Base-by-base conservation (phyloP, 2,888 invertebrate genomes). In the Helobdella robusta region DNA sequence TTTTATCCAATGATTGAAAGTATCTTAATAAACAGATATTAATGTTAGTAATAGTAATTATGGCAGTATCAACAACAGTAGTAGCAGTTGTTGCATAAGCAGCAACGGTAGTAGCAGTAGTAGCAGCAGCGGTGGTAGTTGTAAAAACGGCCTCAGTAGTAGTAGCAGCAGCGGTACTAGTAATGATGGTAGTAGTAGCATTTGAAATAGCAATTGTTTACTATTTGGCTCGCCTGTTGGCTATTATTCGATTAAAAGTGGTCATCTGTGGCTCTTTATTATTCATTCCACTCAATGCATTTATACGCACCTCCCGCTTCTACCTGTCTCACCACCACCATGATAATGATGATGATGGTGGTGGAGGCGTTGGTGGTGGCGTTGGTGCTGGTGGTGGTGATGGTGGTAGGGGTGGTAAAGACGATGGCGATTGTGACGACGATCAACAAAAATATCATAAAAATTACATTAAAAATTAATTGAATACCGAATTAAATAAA, bases 321-420 rank as follows among this genome's bases (percentile, higher is more conserved):
- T n/a, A n/a, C n/a, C n/a, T n/a, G n/a, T n/a, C n/a, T n/a, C n/a
- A n/a, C n/a, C n/a, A n/a, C n/a, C n/a, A n/a, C n/a, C 11, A 40
- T 40, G 44, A n/a, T 40, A n/a, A 40, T 40, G 44, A n/a, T 40
- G 44, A 40, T 40, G 44, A n/a, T 40, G 44, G n/a, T 40, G 44
- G 44, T 40, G 44, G n/a, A 15, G 52, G 52, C 20, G 52, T 6
- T 52, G 52, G 52, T 52, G 52, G 23, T 52, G 23, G 52, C 20
- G 23, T 6, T 52, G 52, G 52, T 52, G 52, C 6, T 52, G 52
- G 52, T 52, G 23, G 23, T 52, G 23, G 52, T 52, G 52, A 20
- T 52, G 52, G 52, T 52, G 23, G 23, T 52, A 20, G 52, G 11
- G 52, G 23, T 52, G 52, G 52, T 20, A 23, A 20, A 15, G 52